Base-by-base conservation (phyloP, 2,888 invertebrate genomes). In the Drosophila lutescens region DNA sequence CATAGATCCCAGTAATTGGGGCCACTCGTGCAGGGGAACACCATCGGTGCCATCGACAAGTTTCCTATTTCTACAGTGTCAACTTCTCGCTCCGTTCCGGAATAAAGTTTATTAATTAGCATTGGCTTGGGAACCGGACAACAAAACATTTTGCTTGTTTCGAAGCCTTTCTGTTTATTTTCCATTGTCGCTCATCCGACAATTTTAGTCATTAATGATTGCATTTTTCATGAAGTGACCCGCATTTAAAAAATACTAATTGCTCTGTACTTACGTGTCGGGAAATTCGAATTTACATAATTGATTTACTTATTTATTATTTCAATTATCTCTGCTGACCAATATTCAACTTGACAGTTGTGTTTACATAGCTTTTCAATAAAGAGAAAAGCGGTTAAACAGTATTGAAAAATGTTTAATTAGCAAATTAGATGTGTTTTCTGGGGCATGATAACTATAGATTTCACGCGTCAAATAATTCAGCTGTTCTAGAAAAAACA, bases 61-160 rank as follows among this genome's bases (percentile, higher is more conserved):
- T 61, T 49, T 38, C 20, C 30, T 30, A 30, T 30, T 30, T 8
- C 46, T 17, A 49, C 49, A 54, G 30, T 40, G 47, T 55, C 38
- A 47, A 57, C 32, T 49, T 15, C 47, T 68, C 23, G 23, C 36
- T 40, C 15, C n/a, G 13, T 6, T 12, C 49, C 46, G 2, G 26
- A n/a, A 5, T 36, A 58, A 72, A 74, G 44, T 73, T 74, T 66
- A 74, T 66, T 73, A 73, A 73, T 74, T 73, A 74, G 55, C 58
- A 49, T 12, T 38, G 23, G 13, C 61, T 41, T 38, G 26, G 49
- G n/a, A 17, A 17, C 40, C 10, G 13, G 36, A 36, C 34, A 43
- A 43, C 40, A 13, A 15, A 36, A 60, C 20, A 61, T 12, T 66
- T 40, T 41, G 26, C 40, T 41, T 0, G 26, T 47, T 32, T n/a